Conservation (phyloP, 2,797 vertebrate genomes). For the Helicolenus hilgendorfi region DNA sequence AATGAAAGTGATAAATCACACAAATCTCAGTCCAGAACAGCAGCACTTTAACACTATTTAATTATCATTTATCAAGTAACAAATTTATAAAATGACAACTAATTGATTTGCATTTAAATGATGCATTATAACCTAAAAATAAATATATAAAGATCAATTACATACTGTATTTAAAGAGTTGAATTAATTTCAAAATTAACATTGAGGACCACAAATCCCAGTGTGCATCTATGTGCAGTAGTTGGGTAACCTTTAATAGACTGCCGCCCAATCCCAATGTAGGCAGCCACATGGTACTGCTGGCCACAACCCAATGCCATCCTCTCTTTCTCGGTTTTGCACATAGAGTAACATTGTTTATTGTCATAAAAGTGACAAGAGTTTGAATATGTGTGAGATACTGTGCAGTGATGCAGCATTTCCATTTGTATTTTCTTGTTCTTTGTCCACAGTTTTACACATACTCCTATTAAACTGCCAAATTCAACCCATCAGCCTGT, state of each 20-base stretch:
- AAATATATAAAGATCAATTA: no score
- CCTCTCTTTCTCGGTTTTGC: no score
- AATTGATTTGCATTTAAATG: not conserved
- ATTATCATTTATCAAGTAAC: no score
- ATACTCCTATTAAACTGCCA: not conserved
- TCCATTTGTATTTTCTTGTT: not conserved
- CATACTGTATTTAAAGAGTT: no score
- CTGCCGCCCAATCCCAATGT: not conserved
- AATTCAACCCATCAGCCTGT: not conserved
- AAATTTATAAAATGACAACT: no score
- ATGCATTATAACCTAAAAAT: no score
- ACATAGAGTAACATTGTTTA: not conserved
- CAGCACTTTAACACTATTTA: not conserved
- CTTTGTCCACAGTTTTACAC: not conserved
- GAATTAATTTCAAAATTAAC: no score
- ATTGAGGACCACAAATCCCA: not conserved
- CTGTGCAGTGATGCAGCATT: not conserved
- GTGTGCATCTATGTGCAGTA: not conserved
- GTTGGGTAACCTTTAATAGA: not conserved
- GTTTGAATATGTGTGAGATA: not conserved
- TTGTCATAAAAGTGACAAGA: no score
- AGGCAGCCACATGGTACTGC: no score
- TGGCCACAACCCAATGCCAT: no score
- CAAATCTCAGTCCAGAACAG: not conserved
- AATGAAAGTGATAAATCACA: not conserved